phyloP scores from a whole-genome alignment of 2,797 vertebrate species.

The Melanogrammus aeglefinus region DNA sequence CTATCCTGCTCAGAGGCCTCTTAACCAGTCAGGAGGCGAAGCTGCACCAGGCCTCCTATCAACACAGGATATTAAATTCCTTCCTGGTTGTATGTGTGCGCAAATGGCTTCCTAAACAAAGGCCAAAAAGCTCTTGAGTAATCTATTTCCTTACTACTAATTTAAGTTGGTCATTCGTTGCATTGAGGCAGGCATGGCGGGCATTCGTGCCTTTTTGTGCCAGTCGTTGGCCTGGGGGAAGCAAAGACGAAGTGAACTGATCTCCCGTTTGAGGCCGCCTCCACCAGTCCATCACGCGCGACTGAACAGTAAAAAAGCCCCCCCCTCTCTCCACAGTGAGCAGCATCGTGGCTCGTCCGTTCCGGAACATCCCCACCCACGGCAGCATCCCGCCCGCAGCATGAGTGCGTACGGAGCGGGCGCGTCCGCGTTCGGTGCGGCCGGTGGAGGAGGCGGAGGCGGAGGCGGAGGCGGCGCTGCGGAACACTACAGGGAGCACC shows the following conservation, averaged over 20 bases:
- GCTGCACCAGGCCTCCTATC: not conserved
- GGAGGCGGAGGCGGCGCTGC: conserved; percentile 55
- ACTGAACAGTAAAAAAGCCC: not conserved
- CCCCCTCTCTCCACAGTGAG: conserved; percentile 64
- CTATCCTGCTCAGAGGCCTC: not conserved
- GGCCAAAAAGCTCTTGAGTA: not conserved
- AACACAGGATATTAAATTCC: not conserved
- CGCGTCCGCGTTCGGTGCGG: conserved; percentile 40
- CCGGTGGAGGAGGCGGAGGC: not conserved
- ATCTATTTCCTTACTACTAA: not conserved
- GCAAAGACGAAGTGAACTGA: not conserved
- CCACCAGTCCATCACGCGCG: not conserved
- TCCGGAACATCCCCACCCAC: conserved; percentile 67
- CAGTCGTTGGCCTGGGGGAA: not conserved
- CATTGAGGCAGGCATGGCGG: no score
- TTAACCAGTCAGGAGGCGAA: not conserved
- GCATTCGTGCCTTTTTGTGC: not conserved
- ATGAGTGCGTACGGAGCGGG: conserved; percentile 87
- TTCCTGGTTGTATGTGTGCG: not conserved
- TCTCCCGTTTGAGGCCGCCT: not conserved
- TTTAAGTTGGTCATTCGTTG: not conserved
- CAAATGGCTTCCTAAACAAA: not conserved
- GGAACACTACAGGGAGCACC: conserved; percentile 59
- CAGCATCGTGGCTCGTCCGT: conserved; percentile 75
- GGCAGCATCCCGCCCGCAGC: conserved; percentile 57